Evolutionary conservation across 2,888 invertebrate genomes (phyloP).

Genomic region (Cancer borealis): DNA sequence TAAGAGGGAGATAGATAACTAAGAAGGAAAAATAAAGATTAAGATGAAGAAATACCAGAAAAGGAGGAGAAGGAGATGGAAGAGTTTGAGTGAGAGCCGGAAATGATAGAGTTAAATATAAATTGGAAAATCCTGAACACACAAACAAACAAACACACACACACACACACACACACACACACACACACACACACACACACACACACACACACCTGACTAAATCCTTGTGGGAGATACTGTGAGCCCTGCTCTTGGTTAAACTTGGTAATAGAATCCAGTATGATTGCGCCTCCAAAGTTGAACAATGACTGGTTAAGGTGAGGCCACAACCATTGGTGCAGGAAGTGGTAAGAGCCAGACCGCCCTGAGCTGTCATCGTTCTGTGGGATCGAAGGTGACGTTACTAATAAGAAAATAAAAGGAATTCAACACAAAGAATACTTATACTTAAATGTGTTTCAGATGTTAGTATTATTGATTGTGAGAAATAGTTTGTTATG

Average conservation of each 20-base stretch:
- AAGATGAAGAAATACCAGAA: no score
- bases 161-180: slow-evolving; percentile 11
- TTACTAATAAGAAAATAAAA: background rate
- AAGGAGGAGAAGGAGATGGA: background rate
- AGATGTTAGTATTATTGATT: no score
- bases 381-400: background rate
- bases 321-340: slow-evolving; percentile 71
- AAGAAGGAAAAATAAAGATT: background rate
- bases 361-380: background rate
- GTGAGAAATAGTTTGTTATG: no score
- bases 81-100: background rate
- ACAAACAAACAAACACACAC: background rate
- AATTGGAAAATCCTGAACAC: background rate
- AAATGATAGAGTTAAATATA: background rate
- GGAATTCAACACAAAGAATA: no score
- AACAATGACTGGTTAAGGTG: slow-evolving; percentile 44
- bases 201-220: slow-evolving; percentile 57
- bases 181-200: slow-evolving; percentile 55
- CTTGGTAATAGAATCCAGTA: slow-evolving; percentile 71
- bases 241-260: slow-evolving; percentile 44
- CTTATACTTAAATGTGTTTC: no score
- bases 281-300: slow-evolving; percentile 64
- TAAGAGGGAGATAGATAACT: no score
- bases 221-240: slow-evolving; percentile 56
- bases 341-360: slow-evolving; percentile 67